Evolutionary conservation across 2,113 vertebrate genomes (phyloP), one percentile per base, ranked within the genome.

Genomic region (Columba janthina): DNA sequence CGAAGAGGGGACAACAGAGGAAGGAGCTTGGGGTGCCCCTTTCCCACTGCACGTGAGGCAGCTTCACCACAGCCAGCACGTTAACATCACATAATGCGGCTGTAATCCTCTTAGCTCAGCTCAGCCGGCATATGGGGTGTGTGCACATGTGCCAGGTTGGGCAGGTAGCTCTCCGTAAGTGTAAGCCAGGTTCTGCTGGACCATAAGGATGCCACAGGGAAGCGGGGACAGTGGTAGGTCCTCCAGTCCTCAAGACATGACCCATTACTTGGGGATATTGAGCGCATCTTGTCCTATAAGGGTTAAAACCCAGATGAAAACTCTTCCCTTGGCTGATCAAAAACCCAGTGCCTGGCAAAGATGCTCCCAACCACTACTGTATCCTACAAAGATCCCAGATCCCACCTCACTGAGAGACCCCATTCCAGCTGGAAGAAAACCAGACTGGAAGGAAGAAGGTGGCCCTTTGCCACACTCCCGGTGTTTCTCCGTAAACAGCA

Each of bases 71-170:
- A 2, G 74, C 77, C 54, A 9, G 72, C n/a, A 34, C 0, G 0
- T 66, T 60, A 85, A 78, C 50, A 57, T 70, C 70, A n/a, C 24
- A 17, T 29, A 64, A 72, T 3, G 5, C 71, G 87, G 66, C 88
- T 88, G 80, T 80, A 96, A 96, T 97, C 93, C 89, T 91, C 90
- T 97, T 95, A 96, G 62, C 65, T 9, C 40, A n/a, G 92, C 88
- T 94, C 77, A 95, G 79, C 57, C 7, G 2, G 53, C 0, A 0
- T 5, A 20, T 17, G 80, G 80, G 69, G 76, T 15, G 91, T 5
- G 1, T 36, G 76, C 84, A 85, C 25, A 0, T 6, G 10, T 85
- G 82, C 78, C 70, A 16, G 40, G 57, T 75, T 1, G 0, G 65
- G 78, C 84, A 91, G 95, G 82, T 91, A 82, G 62, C 62, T 87